Base-by-base conservation (phyloP, 2,888 invertebrate species). In the Caenorhabditis uteleia region DNA sequence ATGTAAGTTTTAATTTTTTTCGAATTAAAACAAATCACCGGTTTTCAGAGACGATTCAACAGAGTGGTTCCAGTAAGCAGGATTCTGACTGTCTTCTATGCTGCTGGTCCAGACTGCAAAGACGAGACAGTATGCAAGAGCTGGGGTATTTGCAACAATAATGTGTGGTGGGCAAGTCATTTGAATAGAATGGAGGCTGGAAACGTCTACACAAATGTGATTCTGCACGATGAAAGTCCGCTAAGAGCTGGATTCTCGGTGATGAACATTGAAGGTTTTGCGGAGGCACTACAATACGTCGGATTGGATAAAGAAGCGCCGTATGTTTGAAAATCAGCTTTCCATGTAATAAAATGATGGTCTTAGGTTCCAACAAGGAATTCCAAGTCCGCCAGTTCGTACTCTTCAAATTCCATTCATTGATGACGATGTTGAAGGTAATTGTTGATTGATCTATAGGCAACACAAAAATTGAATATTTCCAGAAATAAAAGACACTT, bases 101-200 rank as follows among this genome's bases (percentile, higher is more conserved):
- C 68, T 2, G 20, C 39, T 0, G 57, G 48, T 26, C 5, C 20
- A 0, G 26, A 42, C 2, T 38, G 38, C 25, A 36, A 25, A 1
- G 59, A 64, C 25, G 18, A 36, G 6, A 45, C 53, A 7, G n/a
- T 51, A 1, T 51, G 54, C 46, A 70, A 70, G 34, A 43, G 44
- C 16, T 70, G 70, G 70, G 70, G 70, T 18, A 58, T 68, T 43
- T 56, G 60, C 10, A 29, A 48, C 7, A 70, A 70, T 31, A 55
- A 68, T 40, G 61, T 70, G 12, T 70, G 70, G 70, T 70, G 70
- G 70, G 65, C 67, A 2, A 70, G 70, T 33, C 70, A 70, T 33
- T 31, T 55, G 16, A 68, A 65, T 39, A 62, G 58, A 54, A 26
- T 49, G 38, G 66, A 66, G 21, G 25, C 16, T 3, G 44, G 18